These are phyloP conservation scores for Premnoplex brunnescens DNA, from an alignment of 2,797 vertebrate species.

Conservation along the genomic window DNA sequence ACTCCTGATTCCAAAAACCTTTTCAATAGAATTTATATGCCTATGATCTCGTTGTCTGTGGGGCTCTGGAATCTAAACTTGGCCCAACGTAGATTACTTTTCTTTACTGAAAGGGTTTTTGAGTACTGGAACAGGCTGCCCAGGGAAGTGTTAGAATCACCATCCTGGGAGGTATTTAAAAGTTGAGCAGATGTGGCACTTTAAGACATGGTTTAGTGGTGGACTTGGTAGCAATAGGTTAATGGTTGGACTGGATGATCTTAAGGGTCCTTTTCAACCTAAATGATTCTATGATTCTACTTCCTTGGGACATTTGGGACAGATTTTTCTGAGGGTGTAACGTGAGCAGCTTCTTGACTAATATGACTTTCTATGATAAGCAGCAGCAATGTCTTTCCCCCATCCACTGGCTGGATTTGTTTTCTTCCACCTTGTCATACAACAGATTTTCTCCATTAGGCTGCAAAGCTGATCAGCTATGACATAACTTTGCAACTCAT, in stretches of 20 bases:
- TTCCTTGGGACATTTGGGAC: neutral
- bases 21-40: neutral
- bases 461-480: neutral
- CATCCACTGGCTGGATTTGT: neutral
- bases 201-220: neutral
- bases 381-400: neutral
- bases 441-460: neutral
- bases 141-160: neutral
- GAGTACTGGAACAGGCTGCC: neutral
- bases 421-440: neutral
- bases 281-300: neutral
- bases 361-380: neutral
- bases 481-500: neutral
- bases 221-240: neutral
- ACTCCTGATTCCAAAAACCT: neutral
- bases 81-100: neutral
- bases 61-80: neutral
- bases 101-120: neutral
- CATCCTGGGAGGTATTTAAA: neutral
- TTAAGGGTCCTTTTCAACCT: neutral
- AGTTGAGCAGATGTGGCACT: neutral
- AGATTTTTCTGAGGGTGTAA: neutral
- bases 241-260: neutral
- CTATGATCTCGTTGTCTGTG: neutral
- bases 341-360: neutral